Conservation (phyloP, 1,140 invertebrate genomes). For the Trichonephila clavipes region DNA sequence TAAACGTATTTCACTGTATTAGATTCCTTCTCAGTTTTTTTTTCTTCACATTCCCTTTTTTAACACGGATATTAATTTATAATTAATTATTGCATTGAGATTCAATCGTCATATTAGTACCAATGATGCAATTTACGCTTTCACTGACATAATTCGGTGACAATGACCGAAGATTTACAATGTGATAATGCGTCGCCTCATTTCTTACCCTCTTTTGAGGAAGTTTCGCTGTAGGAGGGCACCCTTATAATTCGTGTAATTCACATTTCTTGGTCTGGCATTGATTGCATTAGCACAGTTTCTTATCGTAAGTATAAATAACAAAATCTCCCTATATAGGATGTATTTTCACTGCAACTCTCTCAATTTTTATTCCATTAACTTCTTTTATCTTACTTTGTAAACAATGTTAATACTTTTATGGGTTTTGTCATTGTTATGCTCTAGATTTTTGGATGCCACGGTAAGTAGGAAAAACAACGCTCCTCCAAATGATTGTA, state of each 20-base stretch:
- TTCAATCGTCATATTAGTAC: not conserved
- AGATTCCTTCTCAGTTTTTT: too few species aligned
- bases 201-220: not conserved
- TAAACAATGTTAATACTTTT: not conserved
- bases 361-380: not conserved
- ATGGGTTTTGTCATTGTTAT: not conserved
- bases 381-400: not conserved
- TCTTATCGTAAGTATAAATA: not conserved
- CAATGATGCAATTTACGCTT: not conserved
- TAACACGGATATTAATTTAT: not conserved
- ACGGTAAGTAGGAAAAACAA: not conserved
- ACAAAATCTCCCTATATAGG: not conserved
- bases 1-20: too few species aligned
- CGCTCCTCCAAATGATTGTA: too few species aligned
- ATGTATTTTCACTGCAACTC: not conserved
- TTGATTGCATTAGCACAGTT: not conserved
- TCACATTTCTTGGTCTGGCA: not conserved
- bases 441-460: not conserved
- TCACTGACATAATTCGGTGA: not conserved
- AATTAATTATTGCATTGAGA: not conserved
- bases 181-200: not conserved
- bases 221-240: not conserved
- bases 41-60: not conserved
- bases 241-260: not conserved
- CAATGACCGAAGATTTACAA: conserved; percentile 6